phyloP scores from a whole-genome alignment of 1,140 invertebrate species.

The Thereuonema tuberculata region DNA sequence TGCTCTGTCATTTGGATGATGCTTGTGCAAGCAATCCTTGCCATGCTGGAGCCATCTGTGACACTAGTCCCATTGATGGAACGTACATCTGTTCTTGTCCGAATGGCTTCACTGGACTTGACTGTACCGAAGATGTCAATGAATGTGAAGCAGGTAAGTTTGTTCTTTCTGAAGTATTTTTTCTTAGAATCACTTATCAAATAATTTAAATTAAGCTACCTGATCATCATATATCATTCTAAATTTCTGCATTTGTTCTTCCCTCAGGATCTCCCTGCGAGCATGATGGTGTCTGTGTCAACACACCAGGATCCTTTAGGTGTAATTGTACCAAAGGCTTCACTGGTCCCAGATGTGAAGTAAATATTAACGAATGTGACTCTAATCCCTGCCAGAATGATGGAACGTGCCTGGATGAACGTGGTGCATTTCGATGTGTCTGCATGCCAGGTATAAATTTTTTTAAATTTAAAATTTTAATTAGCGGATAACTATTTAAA shows the following conservation, averaged over 20 bases:
- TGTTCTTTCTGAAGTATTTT: no score
- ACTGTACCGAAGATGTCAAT: conserved; percentile 87
- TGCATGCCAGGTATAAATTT: conserved; percentile 77
- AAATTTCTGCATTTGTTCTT: conserved; percentile 13
- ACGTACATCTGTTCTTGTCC: conserved; percentile 88
- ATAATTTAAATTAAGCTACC: not conserved
- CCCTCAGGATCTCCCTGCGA: conserved; percentile 67
- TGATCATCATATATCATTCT: not conserved
- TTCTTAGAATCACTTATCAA: no score
- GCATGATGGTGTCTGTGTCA: conserved; percentile 84
- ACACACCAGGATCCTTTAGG: conserved; percentile 81
- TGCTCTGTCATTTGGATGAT: conserved; percentile 89
- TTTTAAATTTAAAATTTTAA: no score
- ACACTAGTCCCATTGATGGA: conserved; percentile 89
- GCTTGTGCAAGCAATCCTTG: conserved; percentile 94
- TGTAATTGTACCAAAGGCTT: conserved; percentile 87
- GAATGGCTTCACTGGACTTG: conserved; percentile 71
- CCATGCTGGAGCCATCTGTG: conserved; percentile 80
- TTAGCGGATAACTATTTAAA: no score
- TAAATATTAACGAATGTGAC: conserved; percentile 82
- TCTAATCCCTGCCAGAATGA: conserved; percentile 88
- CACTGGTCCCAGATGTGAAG: conserved; percentile 78
- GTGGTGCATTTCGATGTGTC: conserved; percentile 85
- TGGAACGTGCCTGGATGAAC: conserved; percentile 83
- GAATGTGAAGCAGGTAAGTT: conserved; percentile 81